Base-by-base conservation (phyloP, 1,140 invertebrate genomes). In the Caenorhabditis tropicalis region DNA sequence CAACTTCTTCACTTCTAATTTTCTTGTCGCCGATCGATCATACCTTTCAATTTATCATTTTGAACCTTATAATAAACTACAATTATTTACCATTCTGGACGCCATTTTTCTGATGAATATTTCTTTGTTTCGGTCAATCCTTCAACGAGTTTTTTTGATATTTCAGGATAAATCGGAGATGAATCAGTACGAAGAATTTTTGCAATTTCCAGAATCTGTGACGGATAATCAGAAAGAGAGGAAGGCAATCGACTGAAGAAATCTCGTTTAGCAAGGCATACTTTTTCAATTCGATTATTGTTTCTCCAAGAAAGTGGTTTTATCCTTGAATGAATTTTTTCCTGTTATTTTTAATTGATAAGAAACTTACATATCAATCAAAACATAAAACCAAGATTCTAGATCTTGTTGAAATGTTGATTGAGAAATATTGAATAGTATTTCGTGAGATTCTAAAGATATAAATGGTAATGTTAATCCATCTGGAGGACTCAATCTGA, bases 1-100 rank as follows among this genome's bases (percentile, higher is more conserved):
- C n/a, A 9, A 6, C 16, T 74, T 74, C 36, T 46, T 16, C 24
- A 9, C 36, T 46, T 31, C 21, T n/a, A 74, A 12, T 24, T 43
- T 39, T 10, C 15, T 43, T 0, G 65, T 74, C 16, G 65, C 65
- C 15, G 65, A n/a, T 39, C 65, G 19, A 43, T 74, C 65, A 43
- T 74, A 74, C 65, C 65, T 74, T 10, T 12, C 43, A 74, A 74
- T n/a, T n/a, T n/a, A n/a, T n/a, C n/a, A n/a, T n/a, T n/a, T n/a
- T n/a, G n/a, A n/a, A n/a, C n/a, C n/a, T n/a, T n/a, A 27, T 21
- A 56, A 29, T 27, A 1, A 56, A 7, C 6, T 21, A n/a, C 21
- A 56, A n/a, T n/a, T 19, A 12, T 21, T 27, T 7, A 74, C 65
- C 65, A 74, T 74, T 74, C 65, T 46, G 65, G 65, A 74, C 3